These are phyloP conservation scores for Camponotus fellah DNA, from an alignment of 2,888 invertebrate genomes.

Conservation along the genomic window DNA sequence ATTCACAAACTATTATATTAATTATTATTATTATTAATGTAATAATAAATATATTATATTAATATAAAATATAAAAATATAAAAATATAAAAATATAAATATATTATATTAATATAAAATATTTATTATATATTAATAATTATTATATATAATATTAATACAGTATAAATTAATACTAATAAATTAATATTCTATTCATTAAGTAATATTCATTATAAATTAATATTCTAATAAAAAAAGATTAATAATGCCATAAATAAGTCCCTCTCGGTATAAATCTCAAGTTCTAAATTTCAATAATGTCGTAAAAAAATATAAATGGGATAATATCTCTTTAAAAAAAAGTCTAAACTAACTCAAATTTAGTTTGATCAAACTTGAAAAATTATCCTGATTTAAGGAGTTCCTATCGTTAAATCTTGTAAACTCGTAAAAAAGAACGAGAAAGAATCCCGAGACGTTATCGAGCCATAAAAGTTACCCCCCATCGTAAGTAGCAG, in stretches of 20 bases:
- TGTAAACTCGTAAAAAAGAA: slow-evolving; percentile 42
- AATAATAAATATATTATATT: too few relatives aligned
- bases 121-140: too few relatives aligned
- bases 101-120: too few relatives aligned
- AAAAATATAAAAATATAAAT: too few relatives aligned
- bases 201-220: background rate
- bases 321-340: background rate
- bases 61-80: too few relatives aligned
- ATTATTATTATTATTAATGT: too few relatives aligned
- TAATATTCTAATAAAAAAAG: background rate
- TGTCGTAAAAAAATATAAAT: background rate
- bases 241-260: background rate
- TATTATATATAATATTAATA: too few relatives aligned
- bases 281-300: too few relatives aligned
- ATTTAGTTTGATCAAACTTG: slow-evolving; percentile 13
- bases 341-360: background rate
- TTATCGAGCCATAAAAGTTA: slow-evolving; percentile 41
- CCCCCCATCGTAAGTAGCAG: slow-evolving; percentile 38
- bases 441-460: slow-evolving; percentile 26
- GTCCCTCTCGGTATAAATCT: too few relatives aligned
- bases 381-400: slow-evolving; percentile 12
- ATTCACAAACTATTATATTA: too few relatives aligned
- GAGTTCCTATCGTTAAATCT: slow-evolving; percentile 25
- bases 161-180: background rate
- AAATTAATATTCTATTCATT: too few relatives aligned